phyloP scores from a whole-genome alignment of 2,888 invertebrate genomes.

The Rhingia campestris region DNA sequence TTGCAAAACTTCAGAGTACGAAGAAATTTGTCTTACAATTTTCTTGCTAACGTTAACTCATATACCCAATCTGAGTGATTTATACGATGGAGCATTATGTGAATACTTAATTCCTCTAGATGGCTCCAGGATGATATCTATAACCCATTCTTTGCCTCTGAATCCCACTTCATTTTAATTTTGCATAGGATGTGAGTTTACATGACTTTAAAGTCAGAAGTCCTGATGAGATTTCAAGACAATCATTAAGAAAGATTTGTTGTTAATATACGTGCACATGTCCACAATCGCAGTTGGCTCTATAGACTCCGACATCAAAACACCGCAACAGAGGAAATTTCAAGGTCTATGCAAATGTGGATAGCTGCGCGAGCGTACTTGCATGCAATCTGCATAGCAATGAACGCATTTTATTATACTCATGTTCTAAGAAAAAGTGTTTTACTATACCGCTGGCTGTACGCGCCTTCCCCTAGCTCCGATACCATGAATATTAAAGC shows the following conservation, averaged over 20 bases:
- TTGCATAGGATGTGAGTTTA: background rate
- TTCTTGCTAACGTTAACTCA: no score
- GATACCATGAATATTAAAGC: conserved; percentile 67
- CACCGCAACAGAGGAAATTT: conserved; percentile 39
- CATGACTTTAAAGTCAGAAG: background rate
- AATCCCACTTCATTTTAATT: background rate
- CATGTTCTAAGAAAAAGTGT: conserved; percentile 55
- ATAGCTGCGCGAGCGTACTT: conserved; percentile 28
- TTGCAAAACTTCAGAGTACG: background rate
- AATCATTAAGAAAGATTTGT: background rate
- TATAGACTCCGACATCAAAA: background rate
- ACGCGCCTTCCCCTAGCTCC: background rate
- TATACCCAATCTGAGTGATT: background rate
- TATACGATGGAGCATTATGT: background rate
- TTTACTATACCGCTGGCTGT: conserved; percentile 40
- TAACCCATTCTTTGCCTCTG: background rate
- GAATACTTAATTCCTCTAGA: background rate
- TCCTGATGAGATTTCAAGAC: background rate
- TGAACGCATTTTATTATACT: conserved; percentile 53
- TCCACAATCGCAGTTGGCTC: conserved; percentile 1
- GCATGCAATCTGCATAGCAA: conserved; percentile 67
- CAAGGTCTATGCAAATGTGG: conserved; percentile 49
- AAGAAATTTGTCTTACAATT: background rate
- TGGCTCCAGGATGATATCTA: background rate
- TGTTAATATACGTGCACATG: background rate